A percentile compares a stretch with the other conserved stretches of the same genome.
Conservation (phyloP, 1,140 invertebrate genomes). For the Muscidifurax raptorellus region DNA sequence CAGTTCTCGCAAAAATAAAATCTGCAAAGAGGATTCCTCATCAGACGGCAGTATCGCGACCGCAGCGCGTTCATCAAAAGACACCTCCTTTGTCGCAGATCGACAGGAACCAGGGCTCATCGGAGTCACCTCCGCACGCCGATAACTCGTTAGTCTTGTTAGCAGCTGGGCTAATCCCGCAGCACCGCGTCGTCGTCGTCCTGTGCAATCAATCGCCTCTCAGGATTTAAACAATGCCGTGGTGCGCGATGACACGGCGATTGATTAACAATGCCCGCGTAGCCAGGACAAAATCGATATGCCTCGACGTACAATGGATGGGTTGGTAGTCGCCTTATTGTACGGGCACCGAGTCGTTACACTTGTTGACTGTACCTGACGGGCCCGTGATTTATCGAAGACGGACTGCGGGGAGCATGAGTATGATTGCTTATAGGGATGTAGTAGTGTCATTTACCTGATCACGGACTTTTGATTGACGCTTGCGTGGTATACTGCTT, state of each 20-base stretch:
- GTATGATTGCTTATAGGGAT: neutral
- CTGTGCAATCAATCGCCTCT: slow-evolving; percentile 31
- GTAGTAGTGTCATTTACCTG: neutral
- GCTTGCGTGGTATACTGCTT: no score
- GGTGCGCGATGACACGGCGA: slow-evolving; percentile 38
- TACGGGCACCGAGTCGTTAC: slow-evolving; percentile 30
- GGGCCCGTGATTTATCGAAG: slow-evolving; percentile 25
- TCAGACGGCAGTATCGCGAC: neutral
- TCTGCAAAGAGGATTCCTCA: neutral
- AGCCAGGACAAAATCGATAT: slow-evolving; percentile 24
- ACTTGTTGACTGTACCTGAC: slow-evolving; percentile 32
- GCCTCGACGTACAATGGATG: neutral
- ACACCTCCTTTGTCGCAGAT: neutral
- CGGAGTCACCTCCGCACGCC: neutral
- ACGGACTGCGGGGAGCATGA: neutral
- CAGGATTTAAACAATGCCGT: slow-evolving; percentile 27
- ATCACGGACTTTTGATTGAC: neutral
- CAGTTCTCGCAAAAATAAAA: no score
- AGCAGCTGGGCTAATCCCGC: slow-evolving; percentile 12
- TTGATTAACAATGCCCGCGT: slow-evolving; percentile 37
- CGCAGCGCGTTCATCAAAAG: neutral
- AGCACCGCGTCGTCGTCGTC: neutral
- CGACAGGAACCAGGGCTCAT: neutral
- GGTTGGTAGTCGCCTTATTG: neutral
- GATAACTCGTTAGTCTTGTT: slow-evolving; percentile 40